A percentile compares a stretch with the other conserved stretches of the same genome.
These are phyloP conservation scores for Monopis laevigella DNA, from an alignment of 2,888 invertebrate species.

Conservation along the genomic window DNA sequence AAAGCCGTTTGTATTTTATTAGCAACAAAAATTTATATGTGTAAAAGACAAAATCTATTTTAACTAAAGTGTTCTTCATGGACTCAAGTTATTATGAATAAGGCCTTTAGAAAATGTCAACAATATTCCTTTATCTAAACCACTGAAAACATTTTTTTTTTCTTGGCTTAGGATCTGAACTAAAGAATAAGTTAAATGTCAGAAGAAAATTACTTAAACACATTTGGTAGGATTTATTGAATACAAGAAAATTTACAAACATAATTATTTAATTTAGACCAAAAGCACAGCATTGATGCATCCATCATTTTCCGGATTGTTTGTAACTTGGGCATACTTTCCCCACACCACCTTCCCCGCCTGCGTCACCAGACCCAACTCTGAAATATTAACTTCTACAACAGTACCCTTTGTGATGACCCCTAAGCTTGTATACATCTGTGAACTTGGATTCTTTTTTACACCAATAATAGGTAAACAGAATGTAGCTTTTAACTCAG, in stretches of 20 bases:
- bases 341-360: slow-evolving; percentile 99
- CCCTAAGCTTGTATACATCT: slow-evolving; percentile 96
- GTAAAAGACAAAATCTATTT: no score
- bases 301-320: slow-evolving; percentile 99
- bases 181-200: slow-evolving; percentile 15
- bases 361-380: slow-evolving; percentile 97
- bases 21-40: no score
- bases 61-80: no score
- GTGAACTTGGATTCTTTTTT: slow-evolving; percentile 98
- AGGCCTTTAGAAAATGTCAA: no score
- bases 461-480: slow-evolving; percentile 97
- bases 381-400: slow-evolving; percentile 97
- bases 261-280: slow-evolving; percentile 74
- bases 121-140: no score
- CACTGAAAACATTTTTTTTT: neutral
- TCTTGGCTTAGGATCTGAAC: no score
- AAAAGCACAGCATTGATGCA: slow-evolving; percentile 98
- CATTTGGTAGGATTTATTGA: neutral
- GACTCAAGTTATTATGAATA: no score
- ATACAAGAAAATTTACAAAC: no score
- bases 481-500: slow-evolving; percentile 98
- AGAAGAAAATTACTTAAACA: neutral
- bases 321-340: slow-evolving; percentile 99
- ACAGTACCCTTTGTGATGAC: slow-evolving; percentile 99
- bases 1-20: no score